These are phyloP conservation scores for Typhlichthys subterraneus DNA, from an alignment of 2,797 vertebrate genomes.

Conservation along the genomic window DNA sequence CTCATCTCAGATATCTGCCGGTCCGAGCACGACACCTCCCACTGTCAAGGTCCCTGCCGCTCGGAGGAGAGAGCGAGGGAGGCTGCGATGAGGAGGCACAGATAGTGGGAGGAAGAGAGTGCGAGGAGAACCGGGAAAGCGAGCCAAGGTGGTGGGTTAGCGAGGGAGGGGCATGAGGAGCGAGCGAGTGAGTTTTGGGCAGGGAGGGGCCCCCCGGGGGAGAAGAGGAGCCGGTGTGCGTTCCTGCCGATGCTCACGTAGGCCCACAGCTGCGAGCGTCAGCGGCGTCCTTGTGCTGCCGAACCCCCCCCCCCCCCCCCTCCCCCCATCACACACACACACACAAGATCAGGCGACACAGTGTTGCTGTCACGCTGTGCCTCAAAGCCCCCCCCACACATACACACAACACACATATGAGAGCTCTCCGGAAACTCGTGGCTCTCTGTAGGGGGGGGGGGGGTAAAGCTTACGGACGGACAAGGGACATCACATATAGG, in stretches of 20 bases:
- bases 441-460: not conserved
- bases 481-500: constrained; percentile 42
- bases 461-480: constrained; percentile 12
- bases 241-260: constrained; percentile 79
- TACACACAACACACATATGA: constrained; percentile 7
- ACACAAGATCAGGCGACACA: constrained; percentile 30
- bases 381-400: not conserved
- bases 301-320: not conserved
- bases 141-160: constrained; percentile 24
- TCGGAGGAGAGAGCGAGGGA: constrained; percentile 51
- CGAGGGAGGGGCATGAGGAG: constrained; percentile 37
- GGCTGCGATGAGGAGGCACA: constrained; percentile 26
- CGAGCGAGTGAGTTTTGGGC: constrained; percentile 19
- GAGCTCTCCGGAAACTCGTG: constrained; percentile 3
- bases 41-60: constrained; percentile 57
- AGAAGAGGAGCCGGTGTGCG: constrained; percentile 38
- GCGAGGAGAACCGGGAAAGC: constrained; percentile 22
- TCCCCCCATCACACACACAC: constrained; percentile 15
- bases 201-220: constrained; percentile 36
- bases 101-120: constrained; percentile 37
- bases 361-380: constrained; percentile 43
- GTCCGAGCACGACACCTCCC: constrained; percentile 48
- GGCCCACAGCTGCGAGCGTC: constrained; percentile 75
- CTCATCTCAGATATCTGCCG: constrained; percentile 62
- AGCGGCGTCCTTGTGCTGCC: constrained; percentile 55